Conservation (phyloP, 2,113 vertebrate species). For the Marmota flaviventris region DNA sequence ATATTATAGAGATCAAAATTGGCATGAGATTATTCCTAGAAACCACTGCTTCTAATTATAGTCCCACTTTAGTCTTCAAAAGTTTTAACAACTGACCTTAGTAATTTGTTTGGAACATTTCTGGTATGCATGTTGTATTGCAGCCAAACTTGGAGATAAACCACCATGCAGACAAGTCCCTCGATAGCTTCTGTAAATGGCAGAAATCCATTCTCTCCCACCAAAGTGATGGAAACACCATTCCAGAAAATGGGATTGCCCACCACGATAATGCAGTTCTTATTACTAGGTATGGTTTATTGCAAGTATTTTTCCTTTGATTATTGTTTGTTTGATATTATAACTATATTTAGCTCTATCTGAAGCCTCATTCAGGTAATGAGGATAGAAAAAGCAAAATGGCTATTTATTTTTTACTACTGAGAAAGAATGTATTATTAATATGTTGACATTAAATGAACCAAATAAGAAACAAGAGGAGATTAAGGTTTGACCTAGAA, state of each 20-base stretch:
- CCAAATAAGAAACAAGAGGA: slow-evolving; percentile 65
- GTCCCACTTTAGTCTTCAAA: slow-evolving; percentile 91
- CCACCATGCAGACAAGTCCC: slow-evolving; percentile 99
- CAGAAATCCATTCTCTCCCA: slow-evolving; percentile 99
- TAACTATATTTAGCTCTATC: slow-evolving; percentile 80
- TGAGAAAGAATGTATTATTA: slow-evolving; percentile 68
- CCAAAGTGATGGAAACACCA: slow-evolving; percentile 98
- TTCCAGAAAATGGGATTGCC: slow-evolving; percentile 99
- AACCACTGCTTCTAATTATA: slow-evolving; percentile 91
- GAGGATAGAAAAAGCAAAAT: slow-evolving; percentile 66
- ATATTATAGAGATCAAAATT: slow-evolving; percentile 89
- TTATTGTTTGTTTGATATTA: slow-evolving; percentile 86
- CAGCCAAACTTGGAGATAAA: slow-evolving; percentile 99
- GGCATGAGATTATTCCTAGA: slow-evolving; percentile 90
- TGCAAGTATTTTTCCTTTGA: slow-evolving; percentile 89
- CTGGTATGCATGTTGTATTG: slow-evolving; percentile 92
- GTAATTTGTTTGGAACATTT: slow-evolving; percentile 93
- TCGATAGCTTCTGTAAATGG: slow-evolving; percentile 99
- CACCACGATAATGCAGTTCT: slow-evolving; percentile 99
- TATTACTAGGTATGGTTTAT: slow-evolving; percentile 96
- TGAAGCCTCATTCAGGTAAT: slow-evolving; percentile 69
- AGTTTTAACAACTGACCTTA: slow-evolving; percentile 91
- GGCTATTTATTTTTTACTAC: slow-evolving; percentile 68
- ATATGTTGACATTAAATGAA: slow-evolving; percentile 61
- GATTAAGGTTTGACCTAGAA: slow-evolving; percentile 53